Evolutionary conservation across 1,140 invertebrate genomes (phyloP), one percentile per base, ranked within the genome.

Genomic region (Polypedilum vanderplanki): DNA sequence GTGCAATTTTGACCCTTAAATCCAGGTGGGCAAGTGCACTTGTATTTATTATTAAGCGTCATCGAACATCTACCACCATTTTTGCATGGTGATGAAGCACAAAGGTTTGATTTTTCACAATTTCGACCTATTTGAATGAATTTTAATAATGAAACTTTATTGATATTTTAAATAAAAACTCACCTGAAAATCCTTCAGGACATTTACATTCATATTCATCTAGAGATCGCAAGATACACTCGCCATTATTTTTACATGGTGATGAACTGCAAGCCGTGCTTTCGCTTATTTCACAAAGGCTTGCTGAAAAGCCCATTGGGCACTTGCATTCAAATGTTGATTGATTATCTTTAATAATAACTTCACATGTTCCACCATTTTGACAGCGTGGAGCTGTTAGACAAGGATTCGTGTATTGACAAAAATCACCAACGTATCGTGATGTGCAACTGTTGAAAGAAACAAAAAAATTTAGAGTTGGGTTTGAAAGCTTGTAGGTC

Each of bases 391-490:
- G 84, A 5, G 90, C 93, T 73, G 92, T 94, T 79, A 93, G 88
- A 83, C 96, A 98, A 0, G 96, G 96, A 84, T 98, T 97, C 76
- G 89, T 85, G 81, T 95, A 89, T 80, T 98, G 92, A 81, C 96
- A 98, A 84, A 94, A 97, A 82, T 97, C 94, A 77, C 96, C 96
- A 65, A 96, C 93, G 84, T 90, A 96, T 81, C 90, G 88, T 18
- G 92, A 88, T 75, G 93, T 93, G 83, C 96, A 98, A 80, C 96
- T 98, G 90, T 75, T 87, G 93, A 84, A 84, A 84, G 84, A 84
- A 79, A 79, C 81, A 78, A 79, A 76, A 76, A 75, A 78, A 33
- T 33, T 33, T 33, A 33, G 24, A 33, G 24, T 33, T 33, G 24
- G 24, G 24, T 33, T n/a, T 33, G 24, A 33, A 33, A 33, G 1